Conservation (phyloP, 2,888 invertebrate species). For the Isoperla grammatica region DNA sequence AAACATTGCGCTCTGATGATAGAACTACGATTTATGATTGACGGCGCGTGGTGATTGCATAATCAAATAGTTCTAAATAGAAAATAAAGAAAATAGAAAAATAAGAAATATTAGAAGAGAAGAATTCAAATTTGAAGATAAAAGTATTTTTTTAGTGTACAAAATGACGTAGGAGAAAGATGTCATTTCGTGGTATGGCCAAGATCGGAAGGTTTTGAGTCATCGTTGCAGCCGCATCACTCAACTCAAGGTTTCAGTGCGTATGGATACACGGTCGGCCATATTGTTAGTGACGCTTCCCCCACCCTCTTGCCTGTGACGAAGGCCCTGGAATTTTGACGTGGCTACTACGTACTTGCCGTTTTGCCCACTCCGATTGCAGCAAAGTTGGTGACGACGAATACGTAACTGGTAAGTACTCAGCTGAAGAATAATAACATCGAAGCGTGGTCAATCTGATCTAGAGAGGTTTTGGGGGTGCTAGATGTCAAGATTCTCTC, state of each 20-base stretch:
- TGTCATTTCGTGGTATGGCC: background rate
- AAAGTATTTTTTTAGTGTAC: background rate
- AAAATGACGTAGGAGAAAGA: background rate
- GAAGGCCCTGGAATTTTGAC: slow-evolving; percentile 82
- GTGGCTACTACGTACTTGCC: slow-evolving; percentile 90
- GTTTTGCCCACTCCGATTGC: slow-evolving; percentile 89
- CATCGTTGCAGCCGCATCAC: background rate
- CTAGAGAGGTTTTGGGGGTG: slow-evolving; percentile 11
- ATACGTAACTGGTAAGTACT: slow-evolving; percentile 88
- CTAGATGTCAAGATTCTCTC: slow-evolving; percentile 2
- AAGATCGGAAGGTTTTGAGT: background rate
- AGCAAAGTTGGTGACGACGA: slow-evolving; percentile 91
- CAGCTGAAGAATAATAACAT: slow-evolving; percentile 58
- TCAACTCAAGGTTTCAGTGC: slow-evolving; percentile 8
- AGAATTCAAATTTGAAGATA: background rate
- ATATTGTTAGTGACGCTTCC: slow-evolving; percentile 71
- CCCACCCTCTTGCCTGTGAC: slow-evolving; percentile 73
- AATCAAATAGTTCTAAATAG: slow-evolving; percentile 18
- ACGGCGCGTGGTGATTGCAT: slow-evolving; percentile 12
- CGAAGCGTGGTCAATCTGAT: slow-evolving; percentile 46
- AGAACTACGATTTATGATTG: background rate
- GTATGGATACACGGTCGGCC: slow-evolving; percentile 43
- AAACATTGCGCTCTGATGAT: slow-evolving; percentile 15
- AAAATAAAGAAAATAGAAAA: background rate
- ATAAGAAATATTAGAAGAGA: no score